Evolutionary conservation across 2,888 invertebrate species (phyloP).

Genomic region (Stenichneumon culpator): DNA sequence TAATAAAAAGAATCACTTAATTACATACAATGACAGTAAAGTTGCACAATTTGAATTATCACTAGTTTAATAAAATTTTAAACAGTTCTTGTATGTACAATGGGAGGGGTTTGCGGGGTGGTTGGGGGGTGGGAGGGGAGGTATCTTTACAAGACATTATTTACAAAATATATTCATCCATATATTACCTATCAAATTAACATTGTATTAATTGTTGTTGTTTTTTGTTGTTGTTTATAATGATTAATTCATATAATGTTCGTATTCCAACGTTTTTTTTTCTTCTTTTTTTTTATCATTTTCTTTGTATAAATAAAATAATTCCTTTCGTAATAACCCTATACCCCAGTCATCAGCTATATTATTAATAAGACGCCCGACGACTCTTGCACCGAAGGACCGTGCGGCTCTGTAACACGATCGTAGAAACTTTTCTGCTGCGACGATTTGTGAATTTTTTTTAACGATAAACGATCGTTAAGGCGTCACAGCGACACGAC

Average conservation of each 20-base stretch:
- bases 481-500: not conserved
- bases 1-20: slow-evolving; percentile 60
- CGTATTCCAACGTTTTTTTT: slow-evolving; percentile 75
- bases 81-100: slow-evolving; percentile 82
- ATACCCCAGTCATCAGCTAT: slow-evolving; percentile 76
- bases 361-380: slow-evolving; percentile 71
- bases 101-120: slow-evolving; percentile 74
- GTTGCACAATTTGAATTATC: slow-evolving; percentile 74
- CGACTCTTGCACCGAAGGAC: slow-evolving; percentile 77
- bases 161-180: slow-evolving; percentile 84
- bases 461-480: not conserved
- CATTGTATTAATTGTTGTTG: slow-evolving; percentile 76
- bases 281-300: slow-evolving; percentile 72
- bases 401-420: slow-evolving; percentile 68
- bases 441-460: slow-evolving; percentile 2
- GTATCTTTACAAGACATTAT: slow-evolving; percentile 84
- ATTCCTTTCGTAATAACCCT: slow-evolving; percentile 77
- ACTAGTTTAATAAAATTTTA: slow-evolving; percentile 83
- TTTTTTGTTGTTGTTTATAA: slow-evolving; percentile 56
- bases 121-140: slow-evolving; percentile 65
- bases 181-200: slow-evolving; percentile 84
- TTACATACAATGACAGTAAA: slow-evolving; percentile 69
- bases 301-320: slow-evolving; percentile 80
- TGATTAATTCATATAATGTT: slow-evolving; percentile 64
- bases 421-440: not conserved